Percentiles rank a stretch among this genome's conserved stretches.
These are phyloP conservation scores for Sebastolobus alascanus DNA, from an alignment of 2,797 vertebrate species.

Conservation along the genomic window DNA sequence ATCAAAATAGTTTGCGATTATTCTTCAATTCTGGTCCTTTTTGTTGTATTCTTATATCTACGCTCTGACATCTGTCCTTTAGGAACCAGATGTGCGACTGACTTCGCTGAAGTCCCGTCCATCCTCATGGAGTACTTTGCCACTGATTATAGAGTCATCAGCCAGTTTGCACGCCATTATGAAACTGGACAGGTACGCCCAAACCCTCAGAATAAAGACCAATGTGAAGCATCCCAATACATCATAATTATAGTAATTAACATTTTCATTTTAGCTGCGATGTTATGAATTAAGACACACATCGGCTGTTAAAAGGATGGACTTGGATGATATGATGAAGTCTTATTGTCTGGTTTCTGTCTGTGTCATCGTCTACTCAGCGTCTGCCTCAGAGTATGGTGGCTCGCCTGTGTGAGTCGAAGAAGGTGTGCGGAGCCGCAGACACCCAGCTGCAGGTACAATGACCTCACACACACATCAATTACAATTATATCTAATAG, in stretches of 20 bases:
- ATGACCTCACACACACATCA: conserved; percentile 1
- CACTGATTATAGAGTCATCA: conserved; percentile 95
- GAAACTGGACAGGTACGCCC: conserved; percentile 94
- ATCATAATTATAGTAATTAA: neutral
- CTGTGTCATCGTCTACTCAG: conserved; percentile 74
- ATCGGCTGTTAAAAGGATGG: neutral
- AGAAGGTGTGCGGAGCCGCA: conserved; percentile 95
- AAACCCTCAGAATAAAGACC: neutral
- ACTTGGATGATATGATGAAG: neutral
- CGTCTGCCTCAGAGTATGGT: conserved; percentile 93
- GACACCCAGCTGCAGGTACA: conserved; percentile 97
- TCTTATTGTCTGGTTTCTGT: neutral
- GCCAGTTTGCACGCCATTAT: conserved; percentile 96
- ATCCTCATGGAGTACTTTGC: conserved; percentile 99
- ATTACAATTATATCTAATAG: neutral
- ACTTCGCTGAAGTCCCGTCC: conserved; percentile 98
- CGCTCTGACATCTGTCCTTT: conserved; percentile 37
- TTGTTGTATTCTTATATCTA: neutral
- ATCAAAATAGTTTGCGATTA: too few species aligned
- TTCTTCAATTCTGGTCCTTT: neutral
- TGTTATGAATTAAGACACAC: neutral
- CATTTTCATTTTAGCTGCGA: neutral
- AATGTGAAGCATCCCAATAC: neutral
- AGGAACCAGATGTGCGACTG: conserved; percentile 98
- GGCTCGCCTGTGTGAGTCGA: conserved; percentile 95